phyloP scores from a whole-genome alignment of 2,113 vertebrate genomes.

The Gymnocephalus cernua region DNA sequence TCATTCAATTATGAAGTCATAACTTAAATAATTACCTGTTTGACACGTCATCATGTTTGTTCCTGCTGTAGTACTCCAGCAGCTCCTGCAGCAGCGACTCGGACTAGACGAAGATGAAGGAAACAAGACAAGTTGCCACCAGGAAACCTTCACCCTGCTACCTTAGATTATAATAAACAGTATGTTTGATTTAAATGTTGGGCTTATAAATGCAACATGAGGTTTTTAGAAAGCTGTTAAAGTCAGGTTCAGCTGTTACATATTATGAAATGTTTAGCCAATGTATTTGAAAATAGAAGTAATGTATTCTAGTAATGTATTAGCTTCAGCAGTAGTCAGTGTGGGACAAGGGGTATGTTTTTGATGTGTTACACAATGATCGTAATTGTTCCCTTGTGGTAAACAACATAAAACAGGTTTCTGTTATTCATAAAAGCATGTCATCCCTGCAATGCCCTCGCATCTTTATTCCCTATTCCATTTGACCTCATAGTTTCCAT shows the following conservation, averaged over 20 bases:
- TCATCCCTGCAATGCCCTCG: no score
- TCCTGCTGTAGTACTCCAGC: conserved; percentile 56
- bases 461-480: no score
- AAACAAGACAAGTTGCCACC: neutral
- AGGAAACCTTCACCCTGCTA: neutral
- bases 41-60: neutral
- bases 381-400: no score
- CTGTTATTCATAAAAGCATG: no score
- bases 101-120: conserved; percentile 44
- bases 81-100: conserved; percentile 74
- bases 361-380: no score
- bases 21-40: neutral
- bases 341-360: no score
- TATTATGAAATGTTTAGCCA: neutral
- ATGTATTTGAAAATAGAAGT: neutral
- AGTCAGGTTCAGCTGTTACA: neutral
- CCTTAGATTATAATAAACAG: neutral
- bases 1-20: neutral
- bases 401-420: no score
- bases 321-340: no score
- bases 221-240: neutral
- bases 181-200: neutral
- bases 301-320: no score
- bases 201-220: neutral
- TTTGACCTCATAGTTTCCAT: no score